Base-by-base conservation (phyloP, 2,888 invertebrate species). In the Dione juno region DNA sequence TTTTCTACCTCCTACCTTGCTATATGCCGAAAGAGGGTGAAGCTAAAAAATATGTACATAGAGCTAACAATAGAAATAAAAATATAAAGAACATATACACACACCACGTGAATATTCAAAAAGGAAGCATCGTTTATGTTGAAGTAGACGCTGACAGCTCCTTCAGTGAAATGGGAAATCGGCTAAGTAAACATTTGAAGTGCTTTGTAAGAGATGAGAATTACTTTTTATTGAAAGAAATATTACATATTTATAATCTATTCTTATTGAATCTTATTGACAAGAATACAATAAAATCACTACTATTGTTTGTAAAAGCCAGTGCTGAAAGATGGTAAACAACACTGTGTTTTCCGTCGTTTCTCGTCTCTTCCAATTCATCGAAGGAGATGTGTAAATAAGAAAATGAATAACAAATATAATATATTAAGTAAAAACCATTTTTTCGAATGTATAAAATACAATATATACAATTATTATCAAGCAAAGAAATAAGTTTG, bases 141-240 rank as follows among this genome's bases (percentile, higher is more conserved):
- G 66, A 52, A 28, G 53, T 52, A 45, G 66, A 61, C 66, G 59
- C 66, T 53, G 70, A 70, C 70, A 70, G 59, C 59, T 66, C 35
- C 69, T 65, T 65, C 59, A 70, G 70, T 52, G 37, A 65, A 58
- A 66, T 45, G 61, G 54, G 54, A 70, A 61, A 63, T 45, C 59
- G 54, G 45, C 53, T 61, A 61, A 70, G 59, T 45, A 66, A 61
- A 70, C 66, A 48, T 48, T 70, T 63, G 61, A 61, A 70, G 70
- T 70, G 66, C 70, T 63, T 48, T 63, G 35, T 48, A 48, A 63
- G 63, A 16, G 37, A 63, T 63, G 63, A 48, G 63, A 45, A 48
- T 35, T 45, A 59, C 9, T 11, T 59, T 45, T 35, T 48, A 63
- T 63, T 61, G 61, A 61, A 45, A 54, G n/a, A 16, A n/a, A n/a